These are phyloP conservation scores for Calypte anna DNA, from an alignment of 2,113 vertebrate genomes.

Conservation along the genomic window DNA sequence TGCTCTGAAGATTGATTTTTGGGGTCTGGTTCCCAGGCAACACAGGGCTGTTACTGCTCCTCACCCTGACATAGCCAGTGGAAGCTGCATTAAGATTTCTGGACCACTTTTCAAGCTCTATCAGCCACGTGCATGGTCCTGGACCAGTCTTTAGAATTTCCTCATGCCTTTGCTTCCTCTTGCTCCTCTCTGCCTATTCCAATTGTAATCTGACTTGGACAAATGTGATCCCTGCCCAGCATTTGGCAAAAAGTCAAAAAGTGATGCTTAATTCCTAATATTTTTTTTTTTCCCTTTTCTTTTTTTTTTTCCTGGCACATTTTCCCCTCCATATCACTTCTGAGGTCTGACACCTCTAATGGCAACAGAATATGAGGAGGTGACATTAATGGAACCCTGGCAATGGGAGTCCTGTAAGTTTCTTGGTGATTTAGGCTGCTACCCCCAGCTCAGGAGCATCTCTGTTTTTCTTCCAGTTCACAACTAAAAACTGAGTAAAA, in stretches of 20 bases:
- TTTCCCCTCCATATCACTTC: neutral
- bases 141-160: neutral
- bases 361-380: neutral
- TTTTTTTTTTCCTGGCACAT: no score
- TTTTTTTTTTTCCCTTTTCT: neutral
- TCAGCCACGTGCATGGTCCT: neutral
- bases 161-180: neutral
- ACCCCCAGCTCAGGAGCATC: neutral
- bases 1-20: neutral
- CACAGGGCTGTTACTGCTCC: neutral
- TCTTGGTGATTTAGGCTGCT: neutral
- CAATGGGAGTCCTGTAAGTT: rapidly evolving
- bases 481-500: neutral
- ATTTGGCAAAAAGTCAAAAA: neutral
- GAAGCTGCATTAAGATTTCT: neutral
- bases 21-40: neutral
- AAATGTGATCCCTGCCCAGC: neutral
- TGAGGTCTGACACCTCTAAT: neutral
- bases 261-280: neutral
- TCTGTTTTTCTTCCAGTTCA: neutral
- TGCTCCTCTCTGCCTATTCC: neutral
- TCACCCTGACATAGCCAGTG: neutral
- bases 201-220: neutral
- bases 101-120: neutral
- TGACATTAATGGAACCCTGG: neutral